phyloP scores from a whole-genome alignment of 2,888 invertebrate genomes.

The Dioctria linearis region DNA sequence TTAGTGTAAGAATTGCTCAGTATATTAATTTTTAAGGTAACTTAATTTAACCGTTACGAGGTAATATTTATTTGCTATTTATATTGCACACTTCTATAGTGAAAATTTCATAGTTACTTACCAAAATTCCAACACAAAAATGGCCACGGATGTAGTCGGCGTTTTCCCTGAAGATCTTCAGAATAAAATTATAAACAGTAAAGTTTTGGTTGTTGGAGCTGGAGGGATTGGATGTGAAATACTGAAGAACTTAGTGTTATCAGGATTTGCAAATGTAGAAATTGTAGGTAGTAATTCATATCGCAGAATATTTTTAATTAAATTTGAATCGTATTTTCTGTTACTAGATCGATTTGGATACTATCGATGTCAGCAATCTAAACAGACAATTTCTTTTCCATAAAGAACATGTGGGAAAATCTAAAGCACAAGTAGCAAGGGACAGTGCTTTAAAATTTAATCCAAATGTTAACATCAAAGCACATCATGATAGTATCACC shows the following conservation, averaged over 20 bases:
- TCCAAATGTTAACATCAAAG: constrained; percentile 88
- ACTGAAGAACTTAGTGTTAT: constrained; percentile 95
- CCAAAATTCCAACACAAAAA: constrained; percentile 63
- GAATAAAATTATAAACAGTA: constrained; percentile 78
- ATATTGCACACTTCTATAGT: background rate
- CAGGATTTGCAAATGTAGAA: constrained; percentile 94
- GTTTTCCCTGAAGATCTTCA: constrained; percentile 78
- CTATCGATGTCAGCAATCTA: constrained; percentile 98
- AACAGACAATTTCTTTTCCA: constrained; percentile 99
- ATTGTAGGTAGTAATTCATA: constrained; percentile 77
- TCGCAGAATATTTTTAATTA: background rate
- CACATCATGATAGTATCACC: constrained; percentile 94
- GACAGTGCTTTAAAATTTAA: constrained; percentile 92
- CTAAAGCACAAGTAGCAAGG: constrained; percentile 93
- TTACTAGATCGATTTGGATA: constrained; percentile 95
- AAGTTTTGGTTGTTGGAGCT: constrained; percentile 92
- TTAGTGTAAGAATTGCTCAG: too few relatives aligned
- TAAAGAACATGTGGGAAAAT: constrained; percentile 97
- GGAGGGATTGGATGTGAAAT: constrained; percentile 99
- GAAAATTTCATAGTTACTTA: background rate
- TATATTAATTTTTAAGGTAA: too few relatives aligned
- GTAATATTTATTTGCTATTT: background rate
- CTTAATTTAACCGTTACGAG: background rate
- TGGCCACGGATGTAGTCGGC: constrained; percentile 80
- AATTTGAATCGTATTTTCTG: background rate